Percentiles rank a stretch among this genome's conserved stretches.
Evolutionary conservation across 2,113 vertebrate genomes (phyloP).

Genomic region (Anoplopoma fimbria): DNA sequence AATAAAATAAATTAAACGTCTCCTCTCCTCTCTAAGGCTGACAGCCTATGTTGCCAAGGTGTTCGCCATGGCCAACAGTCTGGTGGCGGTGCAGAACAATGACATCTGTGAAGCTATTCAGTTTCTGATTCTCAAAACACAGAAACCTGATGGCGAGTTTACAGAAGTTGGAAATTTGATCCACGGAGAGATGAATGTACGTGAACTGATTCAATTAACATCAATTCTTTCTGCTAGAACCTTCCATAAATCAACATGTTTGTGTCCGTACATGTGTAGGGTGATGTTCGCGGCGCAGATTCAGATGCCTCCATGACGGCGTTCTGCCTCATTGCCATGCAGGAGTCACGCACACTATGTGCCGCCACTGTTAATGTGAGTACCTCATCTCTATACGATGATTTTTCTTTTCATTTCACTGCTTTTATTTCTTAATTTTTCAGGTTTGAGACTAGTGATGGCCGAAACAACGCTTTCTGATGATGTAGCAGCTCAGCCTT

Average conservation of each 20-base stretch:
- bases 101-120: slow-evolving; percentile 88
- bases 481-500: background rate
- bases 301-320: slow-evolving; percentile 88
- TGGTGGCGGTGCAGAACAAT: slow-evolving; percentile 70
- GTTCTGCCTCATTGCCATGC: slow-evolving; percentile 87
- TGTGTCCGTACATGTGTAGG: slow-evolving; percentile 1
- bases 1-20: background rate
- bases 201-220: slow-evolving; percentile 3
- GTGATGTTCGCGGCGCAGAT: slow-evolving; percentile 67
- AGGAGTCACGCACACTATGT: slow-evolving; percentile 83
- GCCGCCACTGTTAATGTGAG: slow-evolving; percentile 80
- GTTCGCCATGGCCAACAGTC: slow-evolving; percentile 83
- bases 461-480: background rate
- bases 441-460: background rate
- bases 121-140: slow-evolving; percentile 87
- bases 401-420: background rate
- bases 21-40: slow-evolving; percentile 81
- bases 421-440: background rate
- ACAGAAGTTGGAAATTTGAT: slow-evolving; percentile 78
- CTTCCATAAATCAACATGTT: background rate
- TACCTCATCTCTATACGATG: background rate
- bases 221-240: rapidly evolving
- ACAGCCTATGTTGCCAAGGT: slow-evolving; percentile 93
- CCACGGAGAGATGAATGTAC: slow-evolving; percentile 85
- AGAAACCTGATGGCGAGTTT: slow-evolving; percentile 87